Evolutionary conservation across 2,888 invertebrate species (phyloP), one percentile per base, ranked within the genome.

Genomic region (Dione juno): DNA sequence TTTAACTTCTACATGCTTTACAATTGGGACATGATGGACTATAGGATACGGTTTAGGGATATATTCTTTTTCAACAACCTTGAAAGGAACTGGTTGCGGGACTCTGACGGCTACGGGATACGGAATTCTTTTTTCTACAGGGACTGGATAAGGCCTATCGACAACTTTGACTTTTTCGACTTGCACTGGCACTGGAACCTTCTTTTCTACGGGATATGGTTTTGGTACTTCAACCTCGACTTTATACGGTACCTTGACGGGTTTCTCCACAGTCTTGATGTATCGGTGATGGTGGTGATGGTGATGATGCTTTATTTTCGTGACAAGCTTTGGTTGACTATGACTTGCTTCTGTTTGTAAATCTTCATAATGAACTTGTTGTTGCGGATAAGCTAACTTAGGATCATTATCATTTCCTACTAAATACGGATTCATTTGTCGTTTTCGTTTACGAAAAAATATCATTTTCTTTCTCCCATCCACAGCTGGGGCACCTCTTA

Each of bases 211-310:
- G 0, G 92, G 93, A 75, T 94, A 94, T 14, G 94, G 94, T 72
- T 94, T 94, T 59, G 94, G 94, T 19, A 95, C 92, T 75, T 94
- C 89, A 70, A 94, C 94, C 80, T 94, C 89, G 70, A 94, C 94
- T 80, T 94, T 91, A 72, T 85, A 87, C 3, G 93, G 93, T 63
- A 93, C 88, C 77, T 89, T 86, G 41, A 92, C 81, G 66, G 93
- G 94, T 81, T 94, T 95, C 53, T 95, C 92, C 28, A 95, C 89
- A 45, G 95, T 95, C 82, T 95, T 94, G 7, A 95, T 84, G 79
- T 95, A 95, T 84, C 94, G 94, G 80, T 95, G 95, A 79, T 95
- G 95, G 81, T 95, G 95, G 78, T 95, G 95, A 76, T 95, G 95
- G 78, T 95, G 95, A 78, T 95, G 95, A 78, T 95, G 95, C 81